Conservation (phyloP, 1,140 invertebrate species). For the Drosophila athabasca region DNA sequence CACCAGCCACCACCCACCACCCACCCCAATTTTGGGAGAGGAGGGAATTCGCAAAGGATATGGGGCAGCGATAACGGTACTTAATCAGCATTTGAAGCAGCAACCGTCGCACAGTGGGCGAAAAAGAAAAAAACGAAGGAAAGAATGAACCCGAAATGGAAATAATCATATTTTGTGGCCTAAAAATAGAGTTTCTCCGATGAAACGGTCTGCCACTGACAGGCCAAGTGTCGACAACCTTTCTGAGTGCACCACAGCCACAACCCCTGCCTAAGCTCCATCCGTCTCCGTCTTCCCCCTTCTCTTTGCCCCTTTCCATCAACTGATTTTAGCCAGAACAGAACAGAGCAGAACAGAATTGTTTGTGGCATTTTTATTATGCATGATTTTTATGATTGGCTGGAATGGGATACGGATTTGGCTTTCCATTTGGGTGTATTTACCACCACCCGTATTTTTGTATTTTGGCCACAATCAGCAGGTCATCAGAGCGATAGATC, state of each 20-base stretch:
- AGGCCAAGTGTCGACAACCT: constrained; percentile 28
- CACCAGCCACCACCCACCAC: too few species aligned
- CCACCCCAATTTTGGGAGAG: too few species aligned
- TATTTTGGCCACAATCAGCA: too few species aligned
- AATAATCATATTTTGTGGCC: not conserved
- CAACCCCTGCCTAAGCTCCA: not conserved
- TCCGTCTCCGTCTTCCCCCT: too few species aligned
- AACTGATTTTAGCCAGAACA: not conserved
- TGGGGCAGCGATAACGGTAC: constrained; percentile 52
- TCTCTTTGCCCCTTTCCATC: constrained; percentile 20
- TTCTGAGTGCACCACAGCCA: not conserved
- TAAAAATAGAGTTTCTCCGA: too few species aligned
- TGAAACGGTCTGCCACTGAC: constrained; percentile 12
- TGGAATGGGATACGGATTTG: constrained; percentile 1
- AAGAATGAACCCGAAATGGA: not conserved
- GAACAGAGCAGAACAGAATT: constrained; percentile 12
- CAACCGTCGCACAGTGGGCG: not conserved
- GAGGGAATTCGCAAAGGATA: constrained; percentile 24
- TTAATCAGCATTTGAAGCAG: constrained; percentile 70
- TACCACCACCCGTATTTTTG: too few species aligned
- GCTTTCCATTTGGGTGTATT: too few species aligned
- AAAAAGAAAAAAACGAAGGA: not conserved
- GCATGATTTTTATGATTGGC: constrained; percentile 47
- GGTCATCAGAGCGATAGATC: too few species aligned
- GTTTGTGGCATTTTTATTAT: constrained; percentile 58